Conservation (phyloP, 2,888 invertebrate species). For the Acronicta alni region DNA sequence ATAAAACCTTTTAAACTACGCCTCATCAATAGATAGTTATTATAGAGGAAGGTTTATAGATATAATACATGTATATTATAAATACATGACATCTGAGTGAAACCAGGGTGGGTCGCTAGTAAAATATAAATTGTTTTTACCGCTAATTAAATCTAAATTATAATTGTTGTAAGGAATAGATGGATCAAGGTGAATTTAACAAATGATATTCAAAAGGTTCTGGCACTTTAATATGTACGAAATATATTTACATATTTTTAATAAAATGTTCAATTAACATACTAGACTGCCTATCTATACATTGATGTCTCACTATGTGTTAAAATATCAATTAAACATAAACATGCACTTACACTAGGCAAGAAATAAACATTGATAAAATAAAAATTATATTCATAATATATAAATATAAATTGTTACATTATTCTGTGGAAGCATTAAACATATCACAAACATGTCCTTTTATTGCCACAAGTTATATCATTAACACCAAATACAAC, state of each 20-base stretch:
- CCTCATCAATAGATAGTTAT: too few species aligned
- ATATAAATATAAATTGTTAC: constrained; percentile 33
- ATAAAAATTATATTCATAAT: constrained; percentile 23
- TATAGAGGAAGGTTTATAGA: too few species aligned
- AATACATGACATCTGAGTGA: too few species aligned
- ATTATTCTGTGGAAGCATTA: constrained; percentile 66
- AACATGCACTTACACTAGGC: constrained; percentile 63
- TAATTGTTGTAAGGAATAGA: background rate
- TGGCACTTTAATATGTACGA: constrained; percentile 84
- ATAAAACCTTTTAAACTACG: too few species aligned
- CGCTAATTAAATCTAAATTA: background rate
- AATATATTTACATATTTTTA: constrained; percentile 77
- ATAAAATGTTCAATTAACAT: constrained; percentile 55
- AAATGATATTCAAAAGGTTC: constrained; percentile 69
- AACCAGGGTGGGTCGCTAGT: too few species aligned
- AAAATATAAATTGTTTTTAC: background rate
- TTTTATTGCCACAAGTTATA: constrained; percentile 60
- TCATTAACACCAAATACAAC: constrained; percentile 28
- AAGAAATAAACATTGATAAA: constrained; percentile 60
- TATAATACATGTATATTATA: too few species aligned
- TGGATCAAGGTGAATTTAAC: background rate
- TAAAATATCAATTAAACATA: constrained; percentile 56
- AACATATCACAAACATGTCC: constrained; percentile 66
- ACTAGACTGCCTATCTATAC: constrained; percentile 65
- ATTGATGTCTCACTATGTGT: constrained; percentile 66